phyloP scores from a whole-genome alignment of 2,113 vertebrate genomes.

The Delphinapterus leucas region DNA sequence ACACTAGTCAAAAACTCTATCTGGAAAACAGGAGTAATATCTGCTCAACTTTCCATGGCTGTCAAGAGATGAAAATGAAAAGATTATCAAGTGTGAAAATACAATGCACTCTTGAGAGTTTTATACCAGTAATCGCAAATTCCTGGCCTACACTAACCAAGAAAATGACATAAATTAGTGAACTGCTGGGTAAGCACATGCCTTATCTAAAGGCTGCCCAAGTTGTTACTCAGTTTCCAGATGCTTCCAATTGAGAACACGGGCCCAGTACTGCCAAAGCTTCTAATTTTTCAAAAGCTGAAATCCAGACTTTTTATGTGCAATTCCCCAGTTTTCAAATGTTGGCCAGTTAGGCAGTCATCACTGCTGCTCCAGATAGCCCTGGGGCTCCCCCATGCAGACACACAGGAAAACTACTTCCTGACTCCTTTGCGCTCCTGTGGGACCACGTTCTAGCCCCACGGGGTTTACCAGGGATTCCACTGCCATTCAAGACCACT shows the following conservation, averaged over 20 bases:
- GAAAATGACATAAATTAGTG: not conserved
- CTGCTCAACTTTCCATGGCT: not conserved
- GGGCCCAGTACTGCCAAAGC: not conserved
- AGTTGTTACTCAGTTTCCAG: not conserved
- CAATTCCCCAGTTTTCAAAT: not conserved
- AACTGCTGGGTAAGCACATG: not conserved
- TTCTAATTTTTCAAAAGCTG: not conserved
- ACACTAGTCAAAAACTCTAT: not conserved
- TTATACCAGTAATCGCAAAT: not conserved
- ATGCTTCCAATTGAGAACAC: not conserved
- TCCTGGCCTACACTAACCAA: not conserved
- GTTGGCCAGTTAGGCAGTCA: not conserved
- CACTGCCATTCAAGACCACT: not conserved
- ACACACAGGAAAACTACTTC: not conserved
- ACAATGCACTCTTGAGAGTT: not conserved
- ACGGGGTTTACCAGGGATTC: not conserved
- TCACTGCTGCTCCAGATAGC: not conserved
- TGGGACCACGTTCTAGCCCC: not conserved
- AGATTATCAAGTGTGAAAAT: not conserved
- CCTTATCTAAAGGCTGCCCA: not conserved
- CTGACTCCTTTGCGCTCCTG: rapidly evolving
- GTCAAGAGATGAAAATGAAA: not conserved
- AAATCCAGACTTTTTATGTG: not conserved
- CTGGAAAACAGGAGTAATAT: not conserved
- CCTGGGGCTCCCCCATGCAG: not conserved